phyloP scores from a whole-genome alignment of 2,888 invertebrate species.

The Fragum whitleyi region DNA sequence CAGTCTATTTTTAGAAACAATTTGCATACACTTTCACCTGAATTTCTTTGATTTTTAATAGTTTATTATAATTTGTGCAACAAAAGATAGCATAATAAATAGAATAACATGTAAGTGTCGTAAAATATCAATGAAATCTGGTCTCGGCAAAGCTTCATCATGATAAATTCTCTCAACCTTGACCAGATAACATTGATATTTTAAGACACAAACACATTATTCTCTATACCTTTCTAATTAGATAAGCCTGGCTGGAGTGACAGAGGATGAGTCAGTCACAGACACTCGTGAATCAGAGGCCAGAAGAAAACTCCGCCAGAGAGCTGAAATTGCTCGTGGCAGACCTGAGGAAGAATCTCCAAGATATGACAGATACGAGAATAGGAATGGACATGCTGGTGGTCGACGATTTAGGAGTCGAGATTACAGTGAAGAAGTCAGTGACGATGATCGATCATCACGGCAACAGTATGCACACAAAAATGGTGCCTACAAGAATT shows the following conservation, averaged over 20 bases:
- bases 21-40: no score
- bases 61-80: no score
- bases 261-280: slow-evolving; percentile 61
- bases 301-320: slow-evolving; percentile 41
- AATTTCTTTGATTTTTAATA: no score
- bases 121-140: no score
- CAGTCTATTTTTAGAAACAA: no score
- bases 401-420: slow-evolving; percentile 31
- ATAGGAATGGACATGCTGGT: slow-evolving; percentile 56
- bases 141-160: no score
- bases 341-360: slow-evolving; percentile 50
- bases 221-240: slow-evolving; percentile 31
- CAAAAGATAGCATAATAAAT: no score
- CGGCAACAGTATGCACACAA: slow-evolving; percentile 42
- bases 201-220: no score
- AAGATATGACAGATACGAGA: slow-evolving; percentile 48
- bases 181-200: no score
- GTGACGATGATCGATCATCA: slow-evolving; percentile 52
- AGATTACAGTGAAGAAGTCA: slow-evolving; percentile 53
- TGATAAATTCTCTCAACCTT: no score
- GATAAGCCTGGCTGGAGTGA: slow-evolving; percentile 60
- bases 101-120: no score
- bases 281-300: slow-evolving; percentile 42
- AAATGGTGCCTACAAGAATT: slow-evolving; percentile 59
- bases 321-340: slow-evolving; percentile 60